Percentiles rank a stretch among this genome's conserved stretches.
These are phyloP conservation scores for Neodontobutis hainanensis DNA, from an alignment of 2,113 vertebrate genomes.

Conservation along the genomic window DNA sequence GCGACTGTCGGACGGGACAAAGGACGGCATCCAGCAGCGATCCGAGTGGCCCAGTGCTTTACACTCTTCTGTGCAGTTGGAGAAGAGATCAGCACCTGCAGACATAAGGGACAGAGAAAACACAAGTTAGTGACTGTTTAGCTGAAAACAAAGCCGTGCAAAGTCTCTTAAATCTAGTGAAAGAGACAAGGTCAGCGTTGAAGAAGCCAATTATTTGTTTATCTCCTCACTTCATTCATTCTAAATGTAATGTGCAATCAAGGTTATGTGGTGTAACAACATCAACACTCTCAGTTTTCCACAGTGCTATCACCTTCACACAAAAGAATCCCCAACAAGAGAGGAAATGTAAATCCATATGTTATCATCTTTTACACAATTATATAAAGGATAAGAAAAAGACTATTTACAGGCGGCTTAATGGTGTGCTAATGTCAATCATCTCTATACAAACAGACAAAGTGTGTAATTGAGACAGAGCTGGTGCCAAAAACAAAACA, in stretches of 20 bases:
- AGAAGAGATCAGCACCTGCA: constrained; percentile 93
- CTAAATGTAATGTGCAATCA: constrained; percentile 69
- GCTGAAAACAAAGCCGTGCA: constrained; percentile 32
- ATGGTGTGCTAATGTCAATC: constrained; percentile 51
- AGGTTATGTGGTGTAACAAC: constrained; percentile 57
- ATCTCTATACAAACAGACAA: constrained; percentile 37
- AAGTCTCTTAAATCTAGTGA: constrained; percentile 55
- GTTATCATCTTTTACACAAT: constrained; percentile 41
- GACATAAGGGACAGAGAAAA: constrained; percentile 34
- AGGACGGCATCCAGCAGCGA: constrained; percentile 99
- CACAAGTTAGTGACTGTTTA: constrained; percentile 59
- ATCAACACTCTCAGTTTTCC: constrained; percentile 20
- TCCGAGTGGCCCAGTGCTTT: constrained; percentile 99
- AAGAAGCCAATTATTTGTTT: constrained; percentile 71
- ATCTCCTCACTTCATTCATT: constrained; percentile 64
- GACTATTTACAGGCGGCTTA: constrained; percentile 25
- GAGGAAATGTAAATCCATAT: constrained; percentile 57
- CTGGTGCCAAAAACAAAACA: constrained; percentile 51
- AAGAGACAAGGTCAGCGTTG: constrained; percentile 63
- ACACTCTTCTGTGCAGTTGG: constrained; percentile 99
- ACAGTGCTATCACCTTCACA: constrained; percentile 13
- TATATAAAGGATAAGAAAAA: constrained; percentile 47
- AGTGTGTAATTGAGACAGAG: constrained; percentile 52
- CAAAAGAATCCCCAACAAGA: constrained; percentile 52
- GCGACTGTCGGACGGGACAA: constrained; percentile 92